Evolutionary conservation across 2,113 vertebrate genomes (phyloP).

Genomic region (Melanerpes aurifrons): DNA sequence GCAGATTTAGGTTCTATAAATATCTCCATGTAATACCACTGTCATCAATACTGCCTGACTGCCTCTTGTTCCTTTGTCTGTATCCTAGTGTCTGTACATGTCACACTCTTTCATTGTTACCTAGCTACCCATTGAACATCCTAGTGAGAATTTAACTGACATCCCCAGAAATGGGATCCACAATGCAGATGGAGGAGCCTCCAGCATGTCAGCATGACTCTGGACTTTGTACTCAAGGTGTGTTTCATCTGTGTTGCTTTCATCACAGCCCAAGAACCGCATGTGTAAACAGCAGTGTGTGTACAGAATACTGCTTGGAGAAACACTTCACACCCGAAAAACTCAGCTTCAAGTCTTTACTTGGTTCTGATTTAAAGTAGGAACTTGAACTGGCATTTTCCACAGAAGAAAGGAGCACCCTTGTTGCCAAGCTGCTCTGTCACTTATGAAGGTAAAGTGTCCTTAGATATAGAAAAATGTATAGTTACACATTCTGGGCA

Average conservation of each 20-base stretch:
- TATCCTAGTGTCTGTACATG: not conserved
- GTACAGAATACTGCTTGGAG: not conserved
- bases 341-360: not conserved
- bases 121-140: accelerated
- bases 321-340: not conserved
- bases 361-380: not conserved
- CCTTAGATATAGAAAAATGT: not conserved
- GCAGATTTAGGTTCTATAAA: not conserved
- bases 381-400: not conserved
- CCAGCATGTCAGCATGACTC: accelerated
- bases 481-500: not conserved
- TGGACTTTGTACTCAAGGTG: not conserved
- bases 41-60: not conserved
- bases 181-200: not conserved
- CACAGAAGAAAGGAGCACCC: accelerated
- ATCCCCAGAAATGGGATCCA: not conserved
- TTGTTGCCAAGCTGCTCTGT: not conserved
- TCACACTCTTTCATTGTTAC: not conserved
- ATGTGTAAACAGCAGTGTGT: not conserved
- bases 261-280: not conserved
- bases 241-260: not conserved
- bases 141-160: not conserved
- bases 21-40: not conserved
- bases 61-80: not conserved
- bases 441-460: not conserved